Base-by-base conservation (phyloP, 2,888 invertebrate species). In the Bombyx huttoni region DNA sequence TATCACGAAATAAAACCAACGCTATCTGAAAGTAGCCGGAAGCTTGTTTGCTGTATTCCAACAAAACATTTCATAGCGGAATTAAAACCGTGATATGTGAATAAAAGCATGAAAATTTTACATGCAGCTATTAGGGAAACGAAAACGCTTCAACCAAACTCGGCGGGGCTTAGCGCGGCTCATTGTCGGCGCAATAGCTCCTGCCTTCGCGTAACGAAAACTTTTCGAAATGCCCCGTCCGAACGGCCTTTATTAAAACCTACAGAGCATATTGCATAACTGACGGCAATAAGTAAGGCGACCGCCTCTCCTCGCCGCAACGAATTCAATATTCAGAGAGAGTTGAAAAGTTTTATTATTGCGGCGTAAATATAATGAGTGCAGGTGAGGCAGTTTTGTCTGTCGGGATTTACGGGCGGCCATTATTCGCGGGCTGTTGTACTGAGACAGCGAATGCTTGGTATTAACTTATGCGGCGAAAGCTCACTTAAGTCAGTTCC, bases 281-380 rank as follows among this genome's bases (percentile, higher is more conserved):
- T 81, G 84, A 79, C 81, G 76, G 85, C 84, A 81, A 84, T 86
- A 81, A 85, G 78, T 83, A 84, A 82, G 76, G 82, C 80, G 77
- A 81, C 76, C 74, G 75, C 71, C 77, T 75, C 78, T 77, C 75
- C 75, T 73, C 75, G 64, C 82, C 78, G 73, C 80, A 76, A 70
- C 77, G 79, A 74, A 85, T 88, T 83, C 87, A 88, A 88, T 87
- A 87, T 87, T 85, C 84, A 75, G 73, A 71, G 72, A 63, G 78
- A 84, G 82, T 81, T 80, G 82, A 70, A 77, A 87, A 87, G 79
- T 87, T 88, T 88, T 85, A 84, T 86, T 86, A 87, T 86, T 84
- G 80, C 83, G 79, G 85, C 81, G 77, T 87, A 86, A 84, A 86
- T 83, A 86, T 86, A 86, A 87, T 82, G 85, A 87, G 83, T 81